Conservation (phyloP, 1,140 invertebrate genomes). For the Dryas iulia region DNA sequence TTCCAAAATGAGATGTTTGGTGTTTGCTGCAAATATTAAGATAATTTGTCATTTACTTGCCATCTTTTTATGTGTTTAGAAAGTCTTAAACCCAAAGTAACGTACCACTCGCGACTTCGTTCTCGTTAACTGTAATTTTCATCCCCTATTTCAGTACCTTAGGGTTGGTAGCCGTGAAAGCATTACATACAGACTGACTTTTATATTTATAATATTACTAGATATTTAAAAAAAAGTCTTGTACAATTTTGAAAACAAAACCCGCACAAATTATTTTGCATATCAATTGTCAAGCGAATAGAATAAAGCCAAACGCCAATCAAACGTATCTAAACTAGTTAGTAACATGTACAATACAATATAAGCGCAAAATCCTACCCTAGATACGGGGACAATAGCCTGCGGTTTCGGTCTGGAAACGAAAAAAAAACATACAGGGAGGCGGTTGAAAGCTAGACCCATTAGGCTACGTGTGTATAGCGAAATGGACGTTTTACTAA, state of each 20-base stretch:
- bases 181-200: too few species aligned
- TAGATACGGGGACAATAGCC: slow-evolving; percentile 41
- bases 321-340: slow-evolving; percentile 40
- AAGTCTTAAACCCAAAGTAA: too few species aligned
- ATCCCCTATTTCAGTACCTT: too few species aligned
- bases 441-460: slow-evolving; percentile 31
- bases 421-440: slow-evolving; percentile 23
- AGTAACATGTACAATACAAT: slow-evolving; percentile 32
- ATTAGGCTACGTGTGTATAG: slow-evolving; percentile 13
- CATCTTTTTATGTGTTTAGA: too few species aligned
- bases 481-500: background rate
- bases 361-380: slow-evolving; percentile 41
- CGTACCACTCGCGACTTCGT: too few species aligned
- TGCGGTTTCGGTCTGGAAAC: slow-evolving; percentile 39
- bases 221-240: too few species aligned
- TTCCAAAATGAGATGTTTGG: too few species aligned
- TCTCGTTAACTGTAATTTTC: too few species aligned
- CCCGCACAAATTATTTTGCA: background rate
- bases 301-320: slow-evolving; percentile 36
- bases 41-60: too few species aligned
- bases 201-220: too few species aligned
- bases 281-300: slow-evolving; percentile 12
- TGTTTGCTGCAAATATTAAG: too few species aligned
- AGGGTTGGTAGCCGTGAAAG: too few species aligned
- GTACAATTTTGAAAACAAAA: background rate